Evolutionary conservation across 2,888 invertebrate species (phyloP).

Genomic region (Cheilosia impressa): DNA sequence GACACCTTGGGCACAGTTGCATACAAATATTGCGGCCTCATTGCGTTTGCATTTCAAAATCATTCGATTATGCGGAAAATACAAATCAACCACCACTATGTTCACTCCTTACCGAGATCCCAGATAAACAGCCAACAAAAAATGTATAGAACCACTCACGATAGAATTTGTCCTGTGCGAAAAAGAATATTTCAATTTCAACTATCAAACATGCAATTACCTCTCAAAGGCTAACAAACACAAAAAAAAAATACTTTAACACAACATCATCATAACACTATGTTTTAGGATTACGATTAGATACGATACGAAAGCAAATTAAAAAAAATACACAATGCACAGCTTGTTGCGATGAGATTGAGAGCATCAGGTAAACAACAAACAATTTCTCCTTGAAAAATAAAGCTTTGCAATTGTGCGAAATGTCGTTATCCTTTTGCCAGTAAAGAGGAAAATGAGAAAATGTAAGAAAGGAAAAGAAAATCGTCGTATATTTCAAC

Average conservation of each 20-base stretch:
- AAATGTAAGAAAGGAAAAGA: neutral
- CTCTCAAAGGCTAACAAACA: neutral
- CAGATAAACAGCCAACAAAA: too few relatives aligned
- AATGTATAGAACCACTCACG: too few relatives aligned
- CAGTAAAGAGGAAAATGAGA: neutral
- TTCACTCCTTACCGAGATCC: too few relatives aligned
- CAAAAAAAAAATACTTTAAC: neutral
- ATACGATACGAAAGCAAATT: neutral
- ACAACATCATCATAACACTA: neutral
- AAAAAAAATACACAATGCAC: neutral
- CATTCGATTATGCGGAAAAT: too few relatives aligned
- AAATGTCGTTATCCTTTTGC: conserved; percentile 7
- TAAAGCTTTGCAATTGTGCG: neutral
- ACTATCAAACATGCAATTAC: conserved; percentile 7
- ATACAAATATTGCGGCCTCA: too few relatives aligned
- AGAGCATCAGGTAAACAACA: conserved; percentile 40
- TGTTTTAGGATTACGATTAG: neutral
- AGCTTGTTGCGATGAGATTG: conserved; percentile 20
- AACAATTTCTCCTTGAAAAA: neutral
- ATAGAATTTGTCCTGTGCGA: too few relatives aligned
- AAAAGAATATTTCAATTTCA: neutral
- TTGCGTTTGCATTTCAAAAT: too few relatives aligned
- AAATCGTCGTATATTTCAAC: neutral
- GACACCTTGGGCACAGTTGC: too few relatives aligned
- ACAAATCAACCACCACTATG: too few relatives aligned